Evolutionary conservation across 2,113 vertebrate genomes (phyloP).

Genomic region (Microtus richardsoni): DNA sequence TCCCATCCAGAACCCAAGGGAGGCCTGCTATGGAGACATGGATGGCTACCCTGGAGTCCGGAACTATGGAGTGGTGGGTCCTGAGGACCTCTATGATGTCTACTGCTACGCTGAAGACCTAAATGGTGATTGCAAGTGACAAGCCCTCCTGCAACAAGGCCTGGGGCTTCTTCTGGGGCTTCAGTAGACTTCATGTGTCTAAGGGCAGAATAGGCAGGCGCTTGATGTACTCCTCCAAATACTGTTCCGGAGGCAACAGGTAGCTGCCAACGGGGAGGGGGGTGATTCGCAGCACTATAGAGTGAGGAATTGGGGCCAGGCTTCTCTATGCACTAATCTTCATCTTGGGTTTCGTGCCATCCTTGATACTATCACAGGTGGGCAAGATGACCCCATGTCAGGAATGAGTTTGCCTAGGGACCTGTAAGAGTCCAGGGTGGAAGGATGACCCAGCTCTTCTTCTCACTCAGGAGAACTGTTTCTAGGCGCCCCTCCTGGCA

Average conservation of each 20-base stretch:
- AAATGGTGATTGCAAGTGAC: slow-evolving; percentile 86
- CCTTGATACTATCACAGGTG: not conserved
- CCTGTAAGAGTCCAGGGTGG: not conserved
- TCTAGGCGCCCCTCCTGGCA: slow-evolving; percentile 85
- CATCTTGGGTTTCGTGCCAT: not conserved
- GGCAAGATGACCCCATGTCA: not conserved
- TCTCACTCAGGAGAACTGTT: slow-evolving; percentile 91
- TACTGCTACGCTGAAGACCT: slow-evolving; percentile 95
- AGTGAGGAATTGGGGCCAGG: not conserved
- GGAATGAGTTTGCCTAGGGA: not conserved
- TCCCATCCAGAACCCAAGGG: slow-evolving; percentile 94
- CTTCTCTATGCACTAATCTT: not conserved
- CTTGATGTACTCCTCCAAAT: not conserved
- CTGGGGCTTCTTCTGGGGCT: not conserved
- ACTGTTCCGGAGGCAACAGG: not conserved
- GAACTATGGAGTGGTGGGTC: slow-evolving; percentile 92
- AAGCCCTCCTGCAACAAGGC: not conserved
- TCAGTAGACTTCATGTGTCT: not conserved
- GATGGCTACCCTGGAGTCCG: slow-evolving; percentile 93
- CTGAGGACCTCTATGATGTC: slow-evolving; percentile 93
- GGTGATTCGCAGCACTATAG: not conserved
- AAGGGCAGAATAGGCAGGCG: not conserved
- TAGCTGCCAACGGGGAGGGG: not conserved
- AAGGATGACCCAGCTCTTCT: slow-evolving; percentile 56
- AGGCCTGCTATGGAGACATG: slow-evolving; percentile 96